Evolutionary conservation across 2,113 vertebrate species (phyloP).

Genomic region (Nesoenas mayeri): DNA sequence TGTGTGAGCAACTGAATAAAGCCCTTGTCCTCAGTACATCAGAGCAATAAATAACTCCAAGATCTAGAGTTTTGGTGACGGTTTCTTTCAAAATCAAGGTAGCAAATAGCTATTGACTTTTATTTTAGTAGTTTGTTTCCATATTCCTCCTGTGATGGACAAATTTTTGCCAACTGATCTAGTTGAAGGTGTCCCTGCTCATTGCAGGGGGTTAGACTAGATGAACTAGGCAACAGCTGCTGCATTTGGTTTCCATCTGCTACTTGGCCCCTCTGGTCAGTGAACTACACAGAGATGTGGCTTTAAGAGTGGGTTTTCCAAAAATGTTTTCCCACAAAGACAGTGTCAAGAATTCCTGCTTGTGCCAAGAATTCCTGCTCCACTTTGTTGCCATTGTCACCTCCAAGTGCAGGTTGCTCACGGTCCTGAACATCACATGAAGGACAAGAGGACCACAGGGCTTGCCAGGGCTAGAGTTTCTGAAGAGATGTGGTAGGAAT

Average conservation of each 20-base stretch:
- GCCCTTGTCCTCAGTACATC: neutral
- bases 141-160: neutral
- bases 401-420: neutral
- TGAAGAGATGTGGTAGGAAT: neutral
- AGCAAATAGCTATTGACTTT: neutral
- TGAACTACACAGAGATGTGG: neutral
- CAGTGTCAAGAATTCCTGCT: neutral
- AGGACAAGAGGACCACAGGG: neutral
- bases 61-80: neutral
- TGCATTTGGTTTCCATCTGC: neutral
- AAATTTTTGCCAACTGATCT: neutral
- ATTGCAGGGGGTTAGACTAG: no score
- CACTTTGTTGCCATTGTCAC: neutral
- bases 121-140: neutral
- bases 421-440: accelerated
- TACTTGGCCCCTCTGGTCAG: neutral
- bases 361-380: neutral
- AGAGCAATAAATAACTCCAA: neutral
- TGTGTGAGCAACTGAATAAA: neutral
- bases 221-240: neutral
- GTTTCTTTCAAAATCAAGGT: neutral
- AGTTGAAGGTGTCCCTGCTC: no score
- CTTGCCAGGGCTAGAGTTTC: neutral
- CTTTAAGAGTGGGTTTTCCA: neutral
- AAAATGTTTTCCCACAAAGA: neutral